These are phyloP conservation scores for Lithobates sylvaticus DNA, from an alignment of 2,797 vertebrate species.

Conservation along the genomic window DNA sequence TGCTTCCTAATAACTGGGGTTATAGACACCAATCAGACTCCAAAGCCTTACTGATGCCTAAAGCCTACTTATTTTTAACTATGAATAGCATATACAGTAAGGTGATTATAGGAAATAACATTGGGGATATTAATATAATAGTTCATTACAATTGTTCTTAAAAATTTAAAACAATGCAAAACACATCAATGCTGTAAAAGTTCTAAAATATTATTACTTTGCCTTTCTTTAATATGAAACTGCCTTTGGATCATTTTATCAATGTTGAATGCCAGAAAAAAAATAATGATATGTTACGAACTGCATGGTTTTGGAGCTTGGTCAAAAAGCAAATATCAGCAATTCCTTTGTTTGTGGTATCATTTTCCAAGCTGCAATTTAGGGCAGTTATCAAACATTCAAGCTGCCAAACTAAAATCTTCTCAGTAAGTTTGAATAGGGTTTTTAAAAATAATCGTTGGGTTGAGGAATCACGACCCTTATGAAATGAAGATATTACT, in stretches of 20 bases:
- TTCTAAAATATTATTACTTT: not conserved
- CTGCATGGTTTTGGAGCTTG: constrained; percentile 1
- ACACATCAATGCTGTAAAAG: not conserved
- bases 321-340: constrained; percentile 4
- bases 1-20: not conserved
- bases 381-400: not conserved
- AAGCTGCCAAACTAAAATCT: not conserved
- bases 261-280: not conserved
- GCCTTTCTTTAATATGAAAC: not conserved
- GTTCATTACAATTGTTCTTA: not conserved
- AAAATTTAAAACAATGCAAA: not conserved
- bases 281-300: not conserved
- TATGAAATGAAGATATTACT: constrained; percentile 71
- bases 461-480: not conserved
- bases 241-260: not conserved
- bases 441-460: not conserved
- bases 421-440: not conserved
- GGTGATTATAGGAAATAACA: not conserved
- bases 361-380: constrained; percentile 10
- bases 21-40: not conserved
- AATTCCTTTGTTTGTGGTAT: constrained; percentile 10
- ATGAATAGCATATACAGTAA: no score
- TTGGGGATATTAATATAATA: not conserved
- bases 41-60: not conserved
- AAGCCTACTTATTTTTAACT: no score